phyloP scores from a whole-genome alignment of 2,888 invertebrate species.

The Pseudanteris insignis region DNA sequence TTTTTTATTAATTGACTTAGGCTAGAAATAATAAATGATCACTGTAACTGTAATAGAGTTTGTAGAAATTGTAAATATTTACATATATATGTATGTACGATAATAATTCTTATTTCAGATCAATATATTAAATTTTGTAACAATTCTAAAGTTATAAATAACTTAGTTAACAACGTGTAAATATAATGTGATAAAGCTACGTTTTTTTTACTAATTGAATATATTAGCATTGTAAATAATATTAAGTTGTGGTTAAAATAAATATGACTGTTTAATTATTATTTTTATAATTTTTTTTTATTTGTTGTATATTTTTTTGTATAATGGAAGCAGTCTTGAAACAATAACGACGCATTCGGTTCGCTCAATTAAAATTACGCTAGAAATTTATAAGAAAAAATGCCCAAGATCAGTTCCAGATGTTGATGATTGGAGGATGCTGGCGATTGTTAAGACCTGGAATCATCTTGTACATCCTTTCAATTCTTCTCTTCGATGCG shows the following conservation, averaged over 20 bases:
- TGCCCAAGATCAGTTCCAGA: slow-evolving; percentile 27
- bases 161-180: no score
- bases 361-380: slow-evolving; percentile 48
- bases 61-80: no score
- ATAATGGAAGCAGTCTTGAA: slow-evolving; percentile 63
- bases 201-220: no score
- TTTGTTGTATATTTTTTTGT: slow-evolving; percentile 58
- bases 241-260: not conserved
- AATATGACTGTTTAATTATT: slow-evolving; percentile 4
- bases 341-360: slow-evolving; percentile 48
- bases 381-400: slow-evolving; percentile 48
- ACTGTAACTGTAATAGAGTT: no score
- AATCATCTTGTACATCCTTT: slow-evolving; percentile 33
- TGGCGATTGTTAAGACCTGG: slow-evolving; percentile 32
- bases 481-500: slow-evolving; percentile 19
- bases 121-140: no score
- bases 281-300: slow-evolving; percentile 49
- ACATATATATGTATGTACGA: no score
- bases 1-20: no score
- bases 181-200: no score
- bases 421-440: slow-evolving; percentile 41
- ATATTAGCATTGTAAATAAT: no score
- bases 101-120: no score
- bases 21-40: no score
- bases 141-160: no score